These are phyloP conservation scores for Clupea harengus DNA, from an alignment of 2,113 vertebrate species.

Conservation along the genomic window DNA sequence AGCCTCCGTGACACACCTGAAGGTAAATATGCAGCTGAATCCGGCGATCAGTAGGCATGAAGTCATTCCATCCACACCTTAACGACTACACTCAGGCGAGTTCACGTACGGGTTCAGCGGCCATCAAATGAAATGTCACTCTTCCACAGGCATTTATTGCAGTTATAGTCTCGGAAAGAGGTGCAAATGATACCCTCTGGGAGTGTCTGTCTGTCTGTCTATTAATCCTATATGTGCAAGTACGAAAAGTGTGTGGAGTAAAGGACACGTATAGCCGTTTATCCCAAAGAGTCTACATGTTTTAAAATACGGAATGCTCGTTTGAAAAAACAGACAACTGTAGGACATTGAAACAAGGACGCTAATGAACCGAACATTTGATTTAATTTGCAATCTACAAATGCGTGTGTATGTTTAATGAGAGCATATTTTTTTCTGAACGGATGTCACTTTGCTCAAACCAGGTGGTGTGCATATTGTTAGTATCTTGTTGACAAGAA, in stretches of 20 bases:
- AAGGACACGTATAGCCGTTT: background rate
- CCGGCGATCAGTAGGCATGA: background rate
- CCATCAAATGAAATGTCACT: background rate
- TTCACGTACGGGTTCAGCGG: constrained; percentile 11
- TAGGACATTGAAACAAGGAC: background rate
- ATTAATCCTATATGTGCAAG: background rate
- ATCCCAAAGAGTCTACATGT: background rate
- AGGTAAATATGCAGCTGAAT: constrained; percentile 14
- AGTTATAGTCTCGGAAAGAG: background rate
- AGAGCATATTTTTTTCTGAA: no score
- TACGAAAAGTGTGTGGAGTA: background rate
- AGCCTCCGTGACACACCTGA: constrained; percentile 5
- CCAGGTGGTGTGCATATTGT: background rate
- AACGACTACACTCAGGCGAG: background rate
- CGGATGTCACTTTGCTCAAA: background rate
- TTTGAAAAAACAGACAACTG: background rate
- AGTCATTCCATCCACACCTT: constrained; percentile 1
- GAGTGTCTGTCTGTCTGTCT: background rate
- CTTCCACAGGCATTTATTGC: background rate
- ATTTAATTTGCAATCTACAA: background rate
- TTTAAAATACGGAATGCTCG: background rate
- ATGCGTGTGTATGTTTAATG: background rate
- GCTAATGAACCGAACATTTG: background rate
- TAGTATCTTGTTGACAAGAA: background rate
- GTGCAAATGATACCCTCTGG: background rate